phyloP scores from a whole-genome alignment of 2,888 invertebrate species.

The Corbicula japonica region DNA sequence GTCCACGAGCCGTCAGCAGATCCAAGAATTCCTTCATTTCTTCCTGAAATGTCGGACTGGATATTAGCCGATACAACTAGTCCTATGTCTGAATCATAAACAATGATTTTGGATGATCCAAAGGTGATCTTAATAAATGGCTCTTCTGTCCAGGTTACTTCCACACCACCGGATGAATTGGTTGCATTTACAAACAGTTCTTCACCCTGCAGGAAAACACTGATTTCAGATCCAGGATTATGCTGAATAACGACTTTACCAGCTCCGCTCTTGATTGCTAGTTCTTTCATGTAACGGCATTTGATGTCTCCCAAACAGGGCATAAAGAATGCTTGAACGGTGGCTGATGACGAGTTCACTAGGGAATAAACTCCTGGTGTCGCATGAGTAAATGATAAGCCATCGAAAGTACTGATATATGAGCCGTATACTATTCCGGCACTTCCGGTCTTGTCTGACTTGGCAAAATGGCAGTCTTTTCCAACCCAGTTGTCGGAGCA shows the following conservation, averaged over 20 bases:
- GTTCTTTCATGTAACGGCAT: conserved; percentile 67
- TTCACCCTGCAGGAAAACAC: conserved; percentile 36
- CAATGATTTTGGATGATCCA: conserved; percentile 57
- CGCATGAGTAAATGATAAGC: conserved; percentile 60
- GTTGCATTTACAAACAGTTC: conserved; percentile 38
- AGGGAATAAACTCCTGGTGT: conserved; percentile 66
- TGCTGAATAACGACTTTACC: conserved; percentile 51
- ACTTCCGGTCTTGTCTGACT: conserved; percentile 31
- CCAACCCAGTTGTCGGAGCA: conserved; percentile 75
- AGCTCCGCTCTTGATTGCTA: conserved; percentile 53
- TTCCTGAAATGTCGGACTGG: conserved; percentile 34
- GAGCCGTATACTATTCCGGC: conserved; percentile 65
- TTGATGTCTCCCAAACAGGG: conserved; percentile 65
- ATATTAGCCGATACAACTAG: conserved; percentile 62
- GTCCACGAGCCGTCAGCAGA: conserved; percentile 68
- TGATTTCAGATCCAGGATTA: conserved; percentile 34
- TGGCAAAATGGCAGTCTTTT: conserved; percentile 69
- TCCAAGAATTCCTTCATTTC: conserved; percentile 70
- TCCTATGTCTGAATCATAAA: conserved; percentile 64
- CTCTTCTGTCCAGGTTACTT: conserved; percentile 59
- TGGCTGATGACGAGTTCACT: conserved; percentile 43
- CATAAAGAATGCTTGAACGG: conserved; percentile 68
- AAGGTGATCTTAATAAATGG: conserved; percentile 63
- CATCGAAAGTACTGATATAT: conserved; percentile 69
- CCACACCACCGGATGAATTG: conserved; percentile 31